Percentiles rank a stretch among this genome's conserved stretches.
phyloP scores from a whole-genome alignment of 2,797 vertebrate genomes.

The Tokudaia muenninki region DNA sequence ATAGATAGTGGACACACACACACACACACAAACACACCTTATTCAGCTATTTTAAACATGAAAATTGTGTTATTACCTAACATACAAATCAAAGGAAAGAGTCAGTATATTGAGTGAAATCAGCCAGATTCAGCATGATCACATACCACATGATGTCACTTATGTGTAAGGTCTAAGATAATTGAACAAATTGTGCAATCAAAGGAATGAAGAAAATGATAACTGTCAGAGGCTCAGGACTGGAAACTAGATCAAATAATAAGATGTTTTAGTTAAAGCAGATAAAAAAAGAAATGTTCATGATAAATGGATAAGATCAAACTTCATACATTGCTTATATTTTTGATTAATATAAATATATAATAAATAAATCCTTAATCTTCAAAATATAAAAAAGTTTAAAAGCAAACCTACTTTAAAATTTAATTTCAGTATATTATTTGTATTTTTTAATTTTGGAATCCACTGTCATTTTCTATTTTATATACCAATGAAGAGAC shows the following conservation, averaged over 20 bases:
- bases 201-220: not conserved
- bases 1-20: not conserved
- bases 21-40: not conserved
- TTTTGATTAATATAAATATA: not conserved
- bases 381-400: not conserved
- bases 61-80: not conserved
- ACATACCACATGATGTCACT: not conserved
- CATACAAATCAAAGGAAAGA: not conserved
- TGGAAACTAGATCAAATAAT: not conserved
- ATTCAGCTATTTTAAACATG: not conserved
- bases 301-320: not conserved
- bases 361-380: not conserved
- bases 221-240: not conserved
- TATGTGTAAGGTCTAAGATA: too few relatives aligned
- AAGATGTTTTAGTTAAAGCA: not conserved
- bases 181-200: fast-evolving
- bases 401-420: not conserved
- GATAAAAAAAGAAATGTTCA: not conserved
- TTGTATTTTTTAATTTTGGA: not conserved
- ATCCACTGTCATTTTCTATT: not conserved
- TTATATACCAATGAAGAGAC: not conserved
- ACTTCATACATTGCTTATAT: not conserved
- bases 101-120: not conserved
- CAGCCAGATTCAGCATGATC: not conserved
- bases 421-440: not conserved